Base-by-base conservation (phyloP, 2,797 vertebrate genomes). In the Clarias pachynema region DNA sequence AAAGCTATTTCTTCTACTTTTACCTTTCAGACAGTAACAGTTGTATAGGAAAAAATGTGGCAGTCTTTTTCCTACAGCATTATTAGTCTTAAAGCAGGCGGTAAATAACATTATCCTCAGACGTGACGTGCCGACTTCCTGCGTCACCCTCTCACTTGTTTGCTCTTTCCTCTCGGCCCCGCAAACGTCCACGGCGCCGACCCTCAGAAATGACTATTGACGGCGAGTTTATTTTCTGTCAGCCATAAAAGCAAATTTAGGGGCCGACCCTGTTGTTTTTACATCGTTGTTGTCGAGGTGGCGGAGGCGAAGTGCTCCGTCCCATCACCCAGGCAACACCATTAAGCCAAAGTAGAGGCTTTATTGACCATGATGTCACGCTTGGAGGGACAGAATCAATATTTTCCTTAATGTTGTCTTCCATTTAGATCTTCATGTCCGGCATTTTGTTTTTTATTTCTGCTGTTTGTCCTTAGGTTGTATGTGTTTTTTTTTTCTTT, bases 351-450 rank as follows among this genome's bases (percentile, higher is more conserved):
- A 88, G 88, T 89, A 88, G 88, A 86, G 63, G 87, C 87, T 92
- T 92, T 90, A 93, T 91, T 92, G 90, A 91, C 85, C 87, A 82
- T 89, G 87, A 89, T 90, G 87, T 91, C 89, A 89, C 89, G 87
- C 90, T 90, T 78, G 87, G 89, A 90, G 74, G 85, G 89, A 90
- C 88, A 87, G 86, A 92, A 92, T 93, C 92, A 91, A 93, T 93
- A 91, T 89, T 91, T 87, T 88, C 88, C 89, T 91, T 91, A 92
- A 91, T 90, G 90, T 87, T 89, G 86, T 90, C 85, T 91, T 89
- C 88, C 89, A 89, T 90, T 91, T 91, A 89, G 89, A 87, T 88
- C 86, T 91, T 84, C 82, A 37, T 70, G 84, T 86, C 74, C 73
- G 44, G n/a, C 81, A 40, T 86, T 69, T 84, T n/a, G 83, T 79